Evolutionary conservation across 2,113 vertebrate genomes (phyloP), one percentile per base, ranked within the genome.

Genomic region (Rhineura floridana): DNA sequence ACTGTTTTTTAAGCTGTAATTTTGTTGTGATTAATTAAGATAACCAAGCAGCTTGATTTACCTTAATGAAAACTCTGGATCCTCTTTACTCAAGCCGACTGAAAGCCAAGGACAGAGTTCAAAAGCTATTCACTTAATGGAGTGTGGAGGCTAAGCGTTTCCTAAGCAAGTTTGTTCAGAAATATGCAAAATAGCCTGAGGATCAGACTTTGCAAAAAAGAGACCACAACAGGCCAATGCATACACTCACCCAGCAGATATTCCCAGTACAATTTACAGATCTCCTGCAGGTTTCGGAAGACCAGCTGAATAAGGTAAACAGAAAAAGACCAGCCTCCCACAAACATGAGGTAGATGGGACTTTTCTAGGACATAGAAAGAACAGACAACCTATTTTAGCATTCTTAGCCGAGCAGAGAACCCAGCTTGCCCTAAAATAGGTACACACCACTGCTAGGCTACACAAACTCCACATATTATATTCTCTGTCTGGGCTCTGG

Each of bases 301-400:
- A 98, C 96, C 28, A 99, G 96, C 93, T 99, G 99, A 78, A 99
- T 99, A 89, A 99, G 94, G 93, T 99, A 99, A 19, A 99, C 48
- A 23, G 98, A 98, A 77, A 99, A 98, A n/a, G 99, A 99, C 98
- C 98, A 99, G 90, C 98, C 98, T 70, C 98, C 98, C 0, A 97
- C 86, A 81, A 99, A 87, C 95, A 99, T 87, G 88, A 98, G 69
- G 87, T 99, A 99, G 94, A 99, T 97, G 2, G 98, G 97, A 87
- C 97, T 98, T 97, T 96, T 99, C 99, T 99, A 95, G 44, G 76
- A 84, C 46, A 94, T 25, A 86, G 85, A 88, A 77, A 15, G 46
- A 23, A 1, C 36, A 1, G 17, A n/a, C 13, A 46, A 82, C 7
- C 1, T 0, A 0, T 0, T 21, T 50, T 44, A 2, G 2, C 42